These are phyloP conservation scores for Ricordea florida DNA, from an alignment of 92 coral and sea anemone genomes.

Conservation along the genomic window DNA sequence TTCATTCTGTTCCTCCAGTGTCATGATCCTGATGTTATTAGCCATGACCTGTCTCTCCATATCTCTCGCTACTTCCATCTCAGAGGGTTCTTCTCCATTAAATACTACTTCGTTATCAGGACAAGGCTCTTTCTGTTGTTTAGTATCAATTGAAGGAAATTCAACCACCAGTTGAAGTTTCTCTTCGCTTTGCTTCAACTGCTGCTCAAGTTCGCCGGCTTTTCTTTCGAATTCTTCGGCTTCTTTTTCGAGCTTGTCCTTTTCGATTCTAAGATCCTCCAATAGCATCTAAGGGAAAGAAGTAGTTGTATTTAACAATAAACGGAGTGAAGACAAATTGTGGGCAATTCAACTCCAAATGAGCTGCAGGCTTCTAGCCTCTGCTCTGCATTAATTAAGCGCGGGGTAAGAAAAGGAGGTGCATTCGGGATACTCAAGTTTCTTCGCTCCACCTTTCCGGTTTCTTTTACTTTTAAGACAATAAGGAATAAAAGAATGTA, in stretches of 20 bases:
- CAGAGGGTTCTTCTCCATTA: conserved; percentile 39
- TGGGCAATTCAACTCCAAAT: no score
- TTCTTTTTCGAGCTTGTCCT: conserved; percentile 57
- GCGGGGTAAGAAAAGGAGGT: no score
- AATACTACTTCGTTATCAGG: conserved; percentile 33
- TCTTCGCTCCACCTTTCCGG: no score
- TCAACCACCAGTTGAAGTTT: conserved; percentile 81
- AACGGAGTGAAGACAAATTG: no score
- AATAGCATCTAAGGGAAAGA: conserved; percentile 57
- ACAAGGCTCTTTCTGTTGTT: conserved; percentile 10
- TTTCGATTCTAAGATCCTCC: conserved; percentile 67
- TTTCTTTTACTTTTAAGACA: no score
- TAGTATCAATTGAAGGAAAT: conserved; percentile 79
- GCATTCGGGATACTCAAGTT: no score
- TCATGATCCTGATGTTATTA: conserved; percentile 87
- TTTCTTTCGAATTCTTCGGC: conserved; percentile 67
- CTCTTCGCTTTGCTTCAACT: conserved; percentile 77
- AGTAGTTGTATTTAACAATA: no score
- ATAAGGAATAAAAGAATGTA: no score
- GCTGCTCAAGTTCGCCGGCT: conserved; percentile 56
- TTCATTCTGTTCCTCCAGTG: conserved; percentile 90
- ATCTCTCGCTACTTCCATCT: conserved; percentile 74
- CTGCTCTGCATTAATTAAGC: no score
- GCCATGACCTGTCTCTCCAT: conserved; percentile 96
- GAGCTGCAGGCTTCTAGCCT: no score